Percentiles rank a stretch among this genome's conserved stretches.
Conservation (phyloP, 2,888 invertebrate genomes). For the Serripes groenlandicus region DNA sequence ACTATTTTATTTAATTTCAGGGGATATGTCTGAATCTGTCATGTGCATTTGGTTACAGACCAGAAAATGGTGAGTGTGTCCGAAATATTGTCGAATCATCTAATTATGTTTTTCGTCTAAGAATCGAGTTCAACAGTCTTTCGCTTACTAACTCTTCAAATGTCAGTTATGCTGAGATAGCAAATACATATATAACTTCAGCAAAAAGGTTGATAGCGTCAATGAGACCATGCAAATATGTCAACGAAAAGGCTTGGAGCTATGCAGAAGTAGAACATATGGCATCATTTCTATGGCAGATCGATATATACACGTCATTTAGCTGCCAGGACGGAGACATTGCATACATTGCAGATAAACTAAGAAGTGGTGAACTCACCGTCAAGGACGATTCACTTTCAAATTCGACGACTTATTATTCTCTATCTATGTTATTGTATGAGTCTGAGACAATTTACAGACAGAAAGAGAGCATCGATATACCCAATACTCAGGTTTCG, state of each 20-base stretch:
- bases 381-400: neutral
- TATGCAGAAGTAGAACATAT: neutral
- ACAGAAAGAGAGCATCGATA: neutral
- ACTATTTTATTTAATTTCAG: no score
- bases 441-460: neutral
- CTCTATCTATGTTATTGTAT: no score
- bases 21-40: neutral
- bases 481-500: neutral
- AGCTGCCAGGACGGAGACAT: neutral
- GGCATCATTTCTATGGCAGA: neutral
- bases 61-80: neutral
- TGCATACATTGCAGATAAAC: neutral
- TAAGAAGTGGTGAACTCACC: neutral
- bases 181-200: neutral
- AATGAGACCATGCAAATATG: neutral
- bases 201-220: neutral
- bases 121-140: neutral
- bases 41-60: conserved; percentile 1
- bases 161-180: no score
- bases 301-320: neutral
- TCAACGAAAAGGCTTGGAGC: neutral
- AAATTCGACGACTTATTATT: neutral
- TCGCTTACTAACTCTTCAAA: neutral
- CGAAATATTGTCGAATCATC: neutral
- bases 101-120: neutral